Percentiles rank a stretch among this genome's conserved stretches.
Conservation (phyloP, 2,797 vertebrate genomes). For the Cetoscarus ocellatus region DNA sequence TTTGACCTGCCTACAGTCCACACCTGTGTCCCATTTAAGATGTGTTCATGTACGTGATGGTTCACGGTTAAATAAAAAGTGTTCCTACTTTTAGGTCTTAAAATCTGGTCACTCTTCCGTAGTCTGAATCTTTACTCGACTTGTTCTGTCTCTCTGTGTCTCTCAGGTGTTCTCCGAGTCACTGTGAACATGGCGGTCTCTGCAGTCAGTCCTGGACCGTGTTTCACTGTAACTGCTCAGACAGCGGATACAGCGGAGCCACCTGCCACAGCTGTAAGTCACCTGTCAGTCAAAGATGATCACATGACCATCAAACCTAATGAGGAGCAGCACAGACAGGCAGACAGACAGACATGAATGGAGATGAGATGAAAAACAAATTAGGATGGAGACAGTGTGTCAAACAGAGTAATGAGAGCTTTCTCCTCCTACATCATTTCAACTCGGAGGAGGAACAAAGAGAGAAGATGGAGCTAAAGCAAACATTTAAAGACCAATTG, state of each 20-base stretch:
- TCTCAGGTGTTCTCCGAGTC: constrained; percentile 77
- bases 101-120: not conserved
- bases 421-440: constrained; percentile 1
- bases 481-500: constrained; percentile 1
- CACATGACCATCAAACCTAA: not conserved
- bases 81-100: not conserved
- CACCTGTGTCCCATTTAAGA: no score
- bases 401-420: not conserved
- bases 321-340: not conserved
- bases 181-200: constrained; percentile 74
- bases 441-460: not conserved
- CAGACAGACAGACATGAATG: not conserved
- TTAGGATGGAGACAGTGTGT: not conserved
- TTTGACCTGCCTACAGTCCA: no score
- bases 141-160: not conserved
- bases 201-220: constrained; percentile 79
- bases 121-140: not conserved
- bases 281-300: constrained; percentile 5
- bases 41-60: no score
- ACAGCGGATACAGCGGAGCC: constrained; percentile 76
- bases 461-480: not conserved
- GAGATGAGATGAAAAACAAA: not conserved
- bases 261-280: constrained; percentile 82
- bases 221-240: constrained; percentile 80
- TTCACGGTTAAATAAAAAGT: no score